phyloP scores from a whole-genome alignment of 2,888 invertebrate genomes.

The Bugula neritina region DNA sequence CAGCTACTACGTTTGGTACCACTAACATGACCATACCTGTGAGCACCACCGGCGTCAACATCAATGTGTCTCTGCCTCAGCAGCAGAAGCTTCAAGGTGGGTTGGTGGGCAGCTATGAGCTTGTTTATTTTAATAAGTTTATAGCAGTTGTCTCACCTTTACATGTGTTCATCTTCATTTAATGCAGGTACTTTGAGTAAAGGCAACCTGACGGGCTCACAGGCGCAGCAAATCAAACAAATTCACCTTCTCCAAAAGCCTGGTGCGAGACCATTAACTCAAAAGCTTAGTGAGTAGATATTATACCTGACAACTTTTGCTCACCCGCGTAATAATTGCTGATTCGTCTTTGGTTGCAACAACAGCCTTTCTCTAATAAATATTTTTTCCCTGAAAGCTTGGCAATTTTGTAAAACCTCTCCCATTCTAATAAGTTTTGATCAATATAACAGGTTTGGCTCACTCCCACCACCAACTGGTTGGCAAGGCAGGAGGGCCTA shows the following conservation, averaged over 20 bases:
- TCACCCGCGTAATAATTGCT: no score
- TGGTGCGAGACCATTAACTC: background rate
- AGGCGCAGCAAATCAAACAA: background rate
- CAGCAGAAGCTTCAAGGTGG: conserved; percentile 39
- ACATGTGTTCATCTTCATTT: no score
- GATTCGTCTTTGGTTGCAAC: no score
- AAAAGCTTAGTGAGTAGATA: conserved; percentile 26
- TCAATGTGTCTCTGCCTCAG: conserved; percentile 54
- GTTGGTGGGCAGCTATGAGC: no score
- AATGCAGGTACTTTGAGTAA: conserved; percentile 15
- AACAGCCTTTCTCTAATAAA: no score
- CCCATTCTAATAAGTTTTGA: no score
- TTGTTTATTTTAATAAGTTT: no score
- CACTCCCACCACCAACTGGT: conserved; percentile 13
- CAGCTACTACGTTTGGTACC: conserved; percentile 46
- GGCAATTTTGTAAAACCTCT: no score
- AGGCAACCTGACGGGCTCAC: background rate
- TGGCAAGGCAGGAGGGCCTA: background rate
- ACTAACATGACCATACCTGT: conserved; percentile 58
- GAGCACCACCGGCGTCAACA: conserved; percentile 52
- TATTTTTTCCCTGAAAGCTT: no score
- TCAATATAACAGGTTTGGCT: background rate
- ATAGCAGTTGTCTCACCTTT: no score
- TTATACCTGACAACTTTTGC: no score
- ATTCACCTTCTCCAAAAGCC: conserved; percentile 17